Evolutionary conservation across 2,888 invertebrate species (phyloP), one percentile per base, ranked within the genome.

Genomic region (Agrotis exclamationis): DNA sequence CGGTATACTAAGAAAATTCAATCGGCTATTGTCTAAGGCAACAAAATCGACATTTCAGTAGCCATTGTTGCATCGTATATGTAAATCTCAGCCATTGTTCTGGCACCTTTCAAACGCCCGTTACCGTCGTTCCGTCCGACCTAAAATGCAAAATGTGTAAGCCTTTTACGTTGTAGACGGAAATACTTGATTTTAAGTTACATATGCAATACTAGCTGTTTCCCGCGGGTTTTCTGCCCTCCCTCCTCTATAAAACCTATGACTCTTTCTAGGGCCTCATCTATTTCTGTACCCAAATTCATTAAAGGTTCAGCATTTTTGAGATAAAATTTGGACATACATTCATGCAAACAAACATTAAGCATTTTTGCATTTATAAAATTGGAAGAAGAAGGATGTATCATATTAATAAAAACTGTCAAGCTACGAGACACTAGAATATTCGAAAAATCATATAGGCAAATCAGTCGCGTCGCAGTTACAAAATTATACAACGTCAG

Each of bases 401-500:
- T 20, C 13, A 20, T n/a, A 13, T 33, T 13, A n/a, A 16, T n/a
- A 39, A 13, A 33, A 51, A 18, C 3, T 2, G 4, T 24, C 4
- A 45, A 24, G 4, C 6, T n/a, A n/a, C n/a, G n/a, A n/a, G n/a
- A n/a, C n/a, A n/a, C n/a, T n/a, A n/a, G 13, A 50, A 56, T 39
- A 2, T 62, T 68, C 18, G 7, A 53, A 75, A 74, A 67, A 73
- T 74, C 71, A 80, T 79, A 77, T 71, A 39, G 79, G 75, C 80
- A 74, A 67, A 80, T 63, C 69, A 75, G 71, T 83, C 74, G 64
- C 77, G 73, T 85, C 78, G n/a, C n/a, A 56, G 78, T 79, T 79
- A 80, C 81, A 80, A 84, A 85, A 84, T 86, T 88, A 84, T 82
- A 86, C 84, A 86, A 84, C 39, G 39, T 87, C 84, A 85, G 82